Evolutionary conservation across 2,797 vertebrate species (phyloP), one percentile per base, ranked within the genome.

Genomic region (Tenualosa ilisha): DNA sequence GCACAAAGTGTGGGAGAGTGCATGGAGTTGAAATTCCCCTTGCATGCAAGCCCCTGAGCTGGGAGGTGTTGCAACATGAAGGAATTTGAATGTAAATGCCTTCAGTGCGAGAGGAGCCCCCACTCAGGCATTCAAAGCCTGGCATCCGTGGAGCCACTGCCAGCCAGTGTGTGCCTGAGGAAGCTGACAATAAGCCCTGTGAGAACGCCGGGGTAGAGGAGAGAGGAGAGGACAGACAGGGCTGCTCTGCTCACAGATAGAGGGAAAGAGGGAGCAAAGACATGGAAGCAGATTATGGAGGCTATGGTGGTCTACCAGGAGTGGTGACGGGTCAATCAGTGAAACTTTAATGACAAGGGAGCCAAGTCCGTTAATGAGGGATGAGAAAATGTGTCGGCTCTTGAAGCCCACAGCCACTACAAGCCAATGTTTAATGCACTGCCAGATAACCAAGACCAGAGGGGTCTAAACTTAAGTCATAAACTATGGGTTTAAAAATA

Each of bases 81-180:
- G 91, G 91, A 93, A 93, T 95, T 93, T 93, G 90, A 93, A 93
- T 93, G 90, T 93, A 91, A 93, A 93, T 91, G 91, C 90, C 88
- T 89, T 51, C 89, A 88, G 90, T 43, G 84, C 89, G 46, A 85
- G n/a, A 56, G 63, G 61, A 24, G 56, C 49, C 46, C 61, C 82
- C 54, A 46, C 72, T 43, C 72, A 46, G 72, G 72, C 72, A 79
- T 79, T 79, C 72, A 79, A 43, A 79, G 37, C 72, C 72, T 79
- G 72, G 72, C 72, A 79, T 79, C 72, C 72, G 20, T 5, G 5
- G 20, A 43, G 72, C 37, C 7, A 40, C 72, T 79, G 72, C 72
- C 72, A 79, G 72, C 72, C 72, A 79, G 72, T n/a, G 61, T 56
- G 72, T 56, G 72, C 72, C 72, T 5, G 46, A 20, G 2, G 20